phyloP scores from a whole-genome alignment of 2,797 vertebrate genomes.

The Ficedula albicollis region DNA sequence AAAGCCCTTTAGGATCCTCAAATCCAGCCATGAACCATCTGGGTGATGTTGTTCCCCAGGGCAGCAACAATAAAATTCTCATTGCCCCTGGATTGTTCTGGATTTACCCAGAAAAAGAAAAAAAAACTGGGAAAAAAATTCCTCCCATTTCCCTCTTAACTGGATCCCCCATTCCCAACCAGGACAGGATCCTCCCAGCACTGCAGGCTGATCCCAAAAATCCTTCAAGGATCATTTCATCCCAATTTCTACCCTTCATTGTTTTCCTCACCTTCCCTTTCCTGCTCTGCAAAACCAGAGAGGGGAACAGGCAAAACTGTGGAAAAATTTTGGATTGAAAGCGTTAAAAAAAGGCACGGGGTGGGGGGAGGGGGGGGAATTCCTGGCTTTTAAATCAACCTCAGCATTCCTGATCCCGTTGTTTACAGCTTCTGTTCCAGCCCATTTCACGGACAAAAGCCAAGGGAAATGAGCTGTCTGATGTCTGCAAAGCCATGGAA shows the following conservation, averaged over 20 bases:
- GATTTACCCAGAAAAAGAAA: neutral
- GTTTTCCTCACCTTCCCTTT: neutral
- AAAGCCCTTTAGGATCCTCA: neutral
- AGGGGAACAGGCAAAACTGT: neutral
- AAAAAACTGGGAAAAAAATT: accelerated
- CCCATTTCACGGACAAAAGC: slow-evolving; percentile 54
- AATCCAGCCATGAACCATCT: neutral
- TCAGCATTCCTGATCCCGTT: neutral
- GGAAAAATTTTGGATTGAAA: neutral
- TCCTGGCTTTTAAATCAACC: slow-evolving; percentile 18
- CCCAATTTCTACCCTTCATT: neutral
- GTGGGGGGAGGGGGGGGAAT: neutral
- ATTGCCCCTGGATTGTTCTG: neutral
- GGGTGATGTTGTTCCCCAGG: neutral
- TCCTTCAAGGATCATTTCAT: neutral
- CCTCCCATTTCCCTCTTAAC: neutral
- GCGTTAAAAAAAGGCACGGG: neutral
- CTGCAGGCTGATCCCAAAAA: neutral
- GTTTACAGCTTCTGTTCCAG: slow-evolving; percentile 54
- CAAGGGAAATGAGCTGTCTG: slow-evolving; percentile 25
- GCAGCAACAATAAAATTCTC: neutral
- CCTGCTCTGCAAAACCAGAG: neutral
- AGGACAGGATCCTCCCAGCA: neutral
- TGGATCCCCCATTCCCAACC: no score
- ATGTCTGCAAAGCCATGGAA: neutral